phyloP scores from a whole-genome alignment of 2,113 vertebrate species.

The Centropus bengalensis region DNA sequence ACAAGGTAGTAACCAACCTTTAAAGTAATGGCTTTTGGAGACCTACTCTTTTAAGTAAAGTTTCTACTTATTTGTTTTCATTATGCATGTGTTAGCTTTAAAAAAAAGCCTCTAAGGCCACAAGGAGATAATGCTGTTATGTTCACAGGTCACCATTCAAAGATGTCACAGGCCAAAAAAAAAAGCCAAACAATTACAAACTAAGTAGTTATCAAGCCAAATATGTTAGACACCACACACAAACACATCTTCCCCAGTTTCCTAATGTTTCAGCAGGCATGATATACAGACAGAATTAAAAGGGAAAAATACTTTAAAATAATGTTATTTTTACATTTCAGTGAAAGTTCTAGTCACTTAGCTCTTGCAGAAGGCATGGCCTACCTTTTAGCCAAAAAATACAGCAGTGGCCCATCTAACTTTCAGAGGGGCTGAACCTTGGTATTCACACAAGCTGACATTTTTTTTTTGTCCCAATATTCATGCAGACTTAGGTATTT shows the following conservation, averaged over 20 bases:
- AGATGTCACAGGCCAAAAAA: background rate
- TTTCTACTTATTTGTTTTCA: background rate
- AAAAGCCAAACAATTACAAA: background rate
- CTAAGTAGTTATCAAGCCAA: background rate
- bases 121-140: background rate
- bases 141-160: background rate
- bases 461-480: background rate
- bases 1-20: background rate
- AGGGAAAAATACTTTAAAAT: background rate
- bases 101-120: background rate
- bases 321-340: background rate
- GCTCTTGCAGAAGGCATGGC: background rate
- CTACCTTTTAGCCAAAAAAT: background rate
- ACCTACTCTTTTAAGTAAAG: background rate
- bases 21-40: background rate
- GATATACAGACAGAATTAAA: rapidly evolving
- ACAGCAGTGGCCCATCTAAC: background rate
- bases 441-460: background rate
- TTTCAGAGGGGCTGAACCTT: background rate
- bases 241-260: background rate
- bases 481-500: background rate
- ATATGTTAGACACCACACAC: background rate
- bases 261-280: background rate
- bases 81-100: rapidly evolving
- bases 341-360: background rate